Percentiles rank a stretch among this genome's conserved stretches.
phyloP scores from a whole-genome alignment of 2,888 invertebrate genomes.

The Taenaris catops region DNA sequence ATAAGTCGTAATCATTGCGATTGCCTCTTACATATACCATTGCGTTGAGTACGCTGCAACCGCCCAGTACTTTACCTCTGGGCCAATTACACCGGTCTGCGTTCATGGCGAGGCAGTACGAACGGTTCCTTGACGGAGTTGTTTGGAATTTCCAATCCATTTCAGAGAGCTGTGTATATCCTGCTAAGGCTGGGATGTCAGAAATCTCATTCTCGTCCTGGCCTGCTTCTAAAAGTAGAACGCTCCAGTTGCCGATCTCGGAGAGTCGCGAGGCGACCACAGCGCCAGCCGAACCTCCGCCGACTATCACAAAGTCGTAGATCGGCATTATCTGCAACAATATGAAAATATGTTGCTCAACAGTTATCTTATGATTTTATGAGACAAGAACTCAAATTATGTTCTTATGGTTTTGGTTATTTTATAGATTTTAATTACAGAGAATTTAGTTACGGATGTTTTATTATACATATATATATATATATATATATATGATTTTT shows the following conservation, averaged over 20 bases:
- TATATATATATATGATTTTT: too few relatives aligned
- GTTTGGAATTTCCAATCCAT: slow-evolving; percentile 97
- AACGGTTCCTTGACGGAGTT: slow-evolving; percentile 85
- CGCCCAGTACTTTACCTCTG: slow-evolving; percentile 94
- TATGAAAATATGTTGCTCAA: slow-evolving; percentile 4
- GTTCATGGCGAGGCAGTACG: slow-evolving; percentile 93
- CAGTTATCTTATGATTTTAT: too few relatives aligned
- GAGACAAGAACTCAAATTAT: too few relatives aligned
- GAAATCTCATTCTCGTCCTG: slow-evolving; percentile 94
- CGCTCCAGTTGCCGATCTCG: slow-evolving; percentile 89
- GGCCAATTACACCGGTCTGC: slow-evolving; percentile 95
- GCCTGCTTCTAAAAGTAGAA: slow-evolving; percentile 91
- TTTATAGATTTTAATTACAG: too few relatives aligned
- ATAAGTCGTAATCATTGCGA: slow-evolving; percentile 90
- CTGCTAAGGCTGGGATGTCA: slow-evolving; percentile 91
- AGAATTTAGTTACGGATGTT: too few relatives aligned
- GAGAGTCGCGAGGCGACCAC: slow-evolving; percentile 92
- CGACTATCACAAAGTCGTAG: slow-evolving; percentile 93
- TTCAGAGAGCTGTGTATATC: slow-evolving; percentile 91
- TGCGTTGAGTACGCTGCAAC: slow-evolving; percentile 92
- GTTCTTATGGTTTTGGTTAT: too few relatives aligned
- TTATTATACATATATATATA: too few relatives aligned
- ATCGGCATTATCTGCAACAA: slow-evolving; percentile 83
- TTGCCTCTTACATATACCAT: slow-evolving; percentile 96
- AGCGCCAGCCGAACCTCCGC: slow-evolving; percentile 94